Conservation (phyloP, 2,113 vertebrate genomes). For the Hipposideros armiger region DNA sequence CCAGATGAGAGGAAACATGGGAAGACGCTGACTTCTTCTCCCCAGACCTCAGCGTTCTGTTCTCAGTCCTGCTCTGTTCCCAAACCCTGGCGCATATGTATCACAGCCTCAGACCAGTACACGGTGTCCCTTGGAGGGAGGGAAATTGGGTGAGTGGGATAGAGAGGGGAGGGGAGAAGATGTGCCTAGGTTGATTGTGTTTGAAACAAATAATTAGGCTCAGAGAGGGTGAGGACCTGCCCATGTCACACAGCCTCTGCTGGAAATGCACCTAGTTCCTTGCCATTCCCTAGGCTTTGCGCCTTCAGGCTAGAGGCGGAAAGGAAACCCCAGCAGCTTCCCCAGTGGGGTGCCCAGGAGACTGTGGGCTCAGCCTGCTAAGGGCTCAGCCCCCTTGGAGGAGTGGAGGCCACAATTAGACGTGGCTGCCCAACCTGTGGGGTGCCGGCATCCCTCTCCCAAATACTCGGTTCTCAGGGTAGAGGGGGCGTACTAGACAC, state of each 20-base stretch:
- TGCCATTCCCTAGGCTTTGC: too few species aligned
- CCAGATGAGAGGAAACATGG: not conserved
- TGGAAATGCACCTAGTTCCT: not conserved
- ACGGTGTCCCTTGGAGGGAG: not conserved
- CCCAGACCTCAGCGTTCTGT: not conserved
- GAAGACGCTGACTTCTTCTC: not conserved
- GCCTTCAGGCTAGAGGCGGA: accelerated
- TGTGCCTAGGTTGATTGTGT: not conserved
- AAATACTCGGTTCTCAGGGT: accelerated
- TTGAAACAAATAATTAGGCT: not conserved
- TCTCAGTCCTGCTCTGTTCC: not conserved
- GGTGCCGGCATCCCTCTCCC: not conserved
- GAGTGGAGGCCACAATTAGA: accelerated
- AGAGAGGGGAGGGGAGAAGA: not conserved
- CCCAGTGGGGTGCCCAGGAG: accelerated
- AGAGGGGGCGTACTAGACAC: accelerated
- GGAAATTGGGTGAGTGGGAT: too few species aligned
- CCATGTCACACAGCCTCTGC: not conserved
- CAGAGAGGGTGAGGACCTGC: not conserved
- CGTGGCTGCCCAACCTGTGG: not conserved
- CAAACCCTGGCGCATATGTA: not conserved
- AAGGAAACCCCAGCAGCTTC: accelerated
- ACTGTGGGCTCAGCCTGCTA: too few species aligned
- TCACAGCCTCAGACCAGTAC: not conserved
- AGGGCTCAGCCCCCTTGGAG: not conserved